A percentile compares a stretch with the other conserved stretches of the same genome.
Conservation (phyloP, 2,113 vertebrate species). For the Muscicapa adusta region DNA sequence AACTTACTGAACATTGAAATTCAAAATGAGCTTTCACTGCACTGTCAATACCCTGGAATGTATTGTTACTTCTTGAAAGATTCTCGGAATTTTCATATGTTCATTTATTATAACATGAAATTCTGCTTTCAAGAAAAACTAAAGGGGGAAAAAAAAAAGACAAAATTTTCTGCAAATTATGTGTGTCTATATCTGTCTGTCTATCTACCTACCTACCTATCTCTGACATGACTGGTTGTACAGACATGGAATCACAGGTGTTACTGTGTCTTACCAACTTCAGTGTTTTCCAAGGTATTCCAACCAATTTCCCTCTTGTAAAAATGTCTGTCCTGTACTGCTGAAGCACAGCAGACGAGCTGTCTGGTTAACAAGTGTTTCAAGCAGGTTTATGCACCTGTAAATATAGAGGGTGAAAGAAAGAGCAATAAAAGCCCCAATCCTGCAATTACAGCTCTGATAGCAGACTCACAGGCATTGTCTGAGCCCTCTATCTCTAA, state of each 20-base stretch:
- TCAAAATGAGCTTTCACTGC: not conserved
- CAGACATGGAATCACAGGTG: not conserved
- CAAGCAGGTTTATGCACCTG: not conserved
- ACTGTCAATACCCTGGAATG: fast-evolving
- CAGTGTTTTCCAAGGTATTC: not conserved
- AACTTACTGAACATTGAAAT: not conserved
- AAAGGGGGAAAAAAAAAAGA: too few species aligned
- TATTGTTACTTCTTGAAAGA: not conserved
- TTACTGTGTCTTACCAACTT: not conserved
- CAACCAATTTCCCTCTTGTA: not conserved
- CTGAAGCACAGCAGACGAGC: not conserved
- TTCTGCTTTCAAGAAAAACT: not conserved
- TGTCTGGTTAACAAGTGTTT: not conserved
- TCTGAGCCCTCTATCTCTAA: not conserved
- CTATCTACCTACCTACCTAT: not conserved
- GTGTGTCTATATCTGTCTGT: not conserved
- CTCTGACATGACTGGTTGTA: not conserved
- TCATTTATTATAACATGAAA: not conserved
- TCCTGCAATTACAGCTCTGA: not conserved
- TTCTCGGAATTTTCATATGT: not conserved
- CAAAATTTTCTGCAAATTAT: not conserved
- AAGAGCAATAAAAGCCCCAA: not conserved
- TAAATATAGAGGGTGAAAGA: not conserved
- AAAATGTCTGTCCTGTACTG: not conserved
- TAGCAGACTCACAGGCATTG: not conserved